Evolutionary conservation across 2,797 vertebrate genomes (phyloP).

Genomic region (Protosalanx chinensis): DNA sequence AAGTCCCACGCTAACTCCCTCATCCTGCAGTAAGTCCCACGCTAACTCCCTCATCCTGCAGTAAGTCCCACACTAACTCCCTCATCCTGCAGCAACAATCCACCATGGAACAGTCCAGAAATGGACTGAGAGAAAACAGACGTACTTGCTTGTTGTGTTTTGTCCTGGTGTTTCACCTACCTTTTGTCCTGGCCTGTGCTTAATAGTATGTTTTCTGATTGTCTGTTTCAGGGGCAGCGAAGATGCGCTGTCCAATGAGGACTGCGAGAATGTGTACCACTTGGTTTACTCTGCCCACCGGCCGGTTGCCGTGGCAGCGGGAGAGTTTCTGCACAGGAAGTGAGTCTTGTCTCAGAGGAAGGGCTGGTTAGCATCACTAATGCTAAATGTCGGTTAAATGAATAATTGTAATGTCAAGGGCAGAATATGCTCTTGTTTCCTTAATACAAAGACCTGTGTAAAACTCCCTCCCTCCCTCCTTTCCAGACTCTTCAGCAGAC

Average conservation of each 20-base stretch:
- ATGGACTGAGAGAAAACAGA: too few species aligned
- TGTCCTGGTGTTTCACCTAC: too few species aligned
- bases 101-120: too few species aligned
- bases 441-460: background rate
- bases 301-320: constrained; percentile 93
- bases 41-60: background rate
- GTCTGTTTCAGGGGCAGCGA: constrained; percentile 86
- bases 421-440: too few species aligned
- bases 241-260: constrained; percentile 94
- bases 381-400: too few species aligned
- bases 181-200: background rate
- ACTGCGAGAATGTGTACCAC: constrained; percentile 97
- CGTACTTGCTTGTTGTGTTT: too few species aligned
- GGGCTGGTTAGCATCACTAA: too few species aligned
- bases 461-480: background rate
- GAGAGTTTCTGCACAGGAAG: constrained; percentile 96
- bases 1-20: too few species aligned
- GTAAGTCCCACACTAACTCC: background rate
- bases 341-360: constrained; percentile 60
- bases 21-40: background rate
- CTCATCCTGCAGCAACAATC: background rate
- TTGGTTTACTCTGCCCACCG: constrained; percentile 94
- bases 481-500: constrained; percentile 88
- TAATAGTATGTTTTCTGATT: background rate
- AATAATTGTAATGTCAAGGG: too few species aligned